Evolutionary conservation across 1,140 invertebrate species (phyloP).

Genomic region (Nasonia vitripennis): DNA sequence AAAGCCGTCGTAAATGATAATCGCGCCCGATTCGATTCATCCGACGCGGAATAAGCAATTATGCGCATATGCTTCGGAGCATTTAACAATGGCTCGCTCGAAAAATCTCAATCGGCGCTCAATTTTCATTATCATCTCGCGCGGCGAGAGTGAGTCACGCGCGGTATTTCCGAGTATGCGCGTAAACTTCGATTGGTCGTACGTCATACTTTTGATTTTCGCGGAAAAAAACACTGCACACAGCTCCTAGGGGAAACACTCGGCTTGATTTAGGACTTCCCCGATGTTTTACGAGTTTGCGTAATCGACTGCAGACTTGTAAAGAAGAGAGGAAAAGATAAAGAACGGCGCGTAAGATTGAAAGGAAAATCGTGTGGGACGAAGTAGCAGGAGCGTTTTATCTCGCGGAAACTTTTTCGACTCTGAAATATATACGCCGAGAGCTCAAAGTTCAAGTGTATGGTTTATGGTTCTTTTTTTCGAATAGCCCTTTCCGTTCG

Average conservation of each 20-base stretch:
- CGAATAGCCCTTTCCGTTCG: too few relatives aligned
- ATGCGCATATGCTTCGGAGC: not conserved
- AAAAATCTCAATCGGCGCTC: not conserved
- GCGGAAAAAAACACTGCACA: not conserved
- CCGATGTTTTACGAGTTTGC: not conserved
- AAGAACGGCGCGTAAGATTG: not conserved
- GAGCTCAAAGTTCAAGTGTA: not conserved
- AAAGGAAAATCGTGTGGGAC: not conserved
- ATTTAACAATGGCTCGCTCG: not conserved
- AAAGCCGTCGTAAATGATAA: too few relatives aligned
- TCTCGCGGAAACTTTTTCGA: not conserved
- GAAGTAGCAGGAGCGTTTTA: not conserved
- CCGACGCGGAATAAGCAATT: not conserved
- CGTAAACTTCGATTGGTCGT: not conserved
- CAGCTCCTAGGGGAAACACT: not conserved
- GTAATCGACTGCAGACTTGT: conserved; percentile 3
- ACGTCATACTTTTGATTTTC: not conserved
- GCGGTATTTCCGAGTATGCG: not conserved
- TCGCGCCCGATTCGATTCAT: not conserved
- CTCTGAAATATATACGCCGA: not conserved
- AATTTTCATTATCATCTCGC: too few relatives aligned
- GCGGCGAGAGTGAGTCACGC: not conserved
- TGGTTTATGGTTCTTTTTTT: not conserved
- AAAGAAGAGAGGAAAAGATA: conserved; percentile 4
- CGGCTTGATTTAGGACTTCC: not conserved